Base-by-base conservation (phyloP, 2,113 vertebrate species). In the Misgurnus mizolepis region DNA sequence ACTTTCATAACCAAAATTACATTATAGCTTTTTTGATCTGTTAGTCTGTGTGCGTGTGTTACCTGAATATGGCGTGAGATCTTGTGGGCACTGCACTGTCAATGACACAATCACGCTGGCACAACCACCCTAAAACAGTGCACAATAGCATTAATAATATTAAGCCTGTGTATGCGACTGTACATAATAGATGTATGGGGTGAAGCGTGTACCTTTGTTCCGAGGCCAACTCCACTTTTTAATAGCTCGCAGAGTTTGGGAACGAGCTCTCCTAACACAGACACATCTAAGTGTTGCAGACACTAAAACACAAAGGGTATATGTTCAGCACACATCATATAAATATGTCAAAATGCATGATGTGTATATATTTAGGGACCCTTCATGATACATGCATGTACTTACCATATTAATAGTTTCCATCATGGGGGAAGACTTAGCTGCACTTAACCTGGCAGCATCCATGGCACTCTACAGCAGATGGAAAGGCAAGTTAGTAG, bases 351-450 rank as follows among this genome's bases (percentile, higher is more conserved):
- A 60, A 9, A 41, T 18, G 11, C 45, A 53, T 12, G 49, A 55
- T 55, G 27, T 14, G 15, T 53, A 8, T 34, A 50, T 69, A 12
- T 15, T 53, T 45, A 45, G 6, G 8, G 3, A 34, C 27, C 27
- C 27, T 34, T 34, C 22, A 34, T 34, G 27, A 34, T 34, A 34
- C 22, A 22, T 22, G 27, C 27, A 34, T 34, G 27, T 34, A 34
- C 90, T 89, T 89, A 98, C 98, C 96, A 97, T 97, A 87, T 98
- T 98, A 84, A 99, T 92, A 0, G 98, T 99, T 90, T 99, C 98
- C 98, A 99, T 99, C 97, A 99, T 98, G 53, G 96, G 98, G 80
- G 98, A 99, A 1, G 97, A 97, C 81, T 96, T 99, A 76, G 97
- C 96, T 87, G 97, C 97, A 88, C 94, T 98, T 79, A 99, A 95